Evolutionary conservation across 2,113 vertebrate species (phyloP).

Genomic region (Probosciger aterrimus): DNA sequence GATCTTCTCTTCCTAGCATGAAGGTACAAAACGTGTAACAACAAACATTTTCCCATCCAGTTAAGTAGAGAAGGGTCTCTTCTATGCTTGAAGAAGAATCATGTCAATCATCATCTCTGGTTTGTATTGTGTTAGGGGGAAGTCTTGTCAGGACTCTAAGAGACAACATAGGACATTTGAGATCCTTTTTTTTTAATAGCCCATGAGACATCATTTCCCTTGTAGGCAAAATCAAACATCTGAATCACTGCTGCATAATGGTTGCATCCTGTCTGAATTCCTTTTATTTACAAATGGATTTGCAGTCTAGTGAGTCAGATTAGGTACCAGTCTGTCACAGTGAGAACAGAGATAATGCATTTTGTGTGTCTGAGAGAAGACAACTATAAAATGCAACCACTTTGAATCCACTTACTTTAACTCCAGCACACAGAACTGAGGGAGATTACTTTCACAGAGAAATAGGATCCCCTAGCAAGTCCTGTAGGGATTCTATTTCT

Average conservation of each 20-base stretch:
- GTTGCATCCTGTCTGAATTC: not conserved
- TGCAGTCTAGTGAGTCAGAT: not conserved
- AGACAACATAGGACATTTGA: not conserved
- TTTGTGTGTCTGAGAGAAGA: not conserved
- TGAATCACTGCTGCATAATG: not conserved
- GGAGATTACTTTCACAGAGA: not conserved
- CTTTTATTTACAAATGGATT: slow-evolving; percentile 3
- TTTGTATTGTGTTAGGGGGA: not conserved
- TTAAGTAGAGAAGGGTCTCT: not conserved
- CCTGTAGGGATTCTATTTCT: not conserved
- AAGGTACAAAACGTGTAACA: not conserved
- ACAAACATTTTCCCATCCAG: not conserved
- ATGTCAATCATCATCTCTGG: not conserved
- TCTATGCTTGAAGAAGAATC: not conserved
- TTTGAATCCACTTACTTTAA: not conserved
- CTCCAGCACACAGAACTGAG: not conserved
- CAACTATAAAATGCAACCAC: not conserved
- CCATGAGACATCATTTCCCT: not conserved
- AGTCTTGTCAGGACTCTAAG: not conserved
- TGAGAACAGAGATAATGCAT: not conserved
- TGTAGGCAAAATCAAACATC: not conserved
- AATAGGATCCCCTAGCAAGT: not conserved
- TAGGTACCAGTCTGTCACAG: not conserved
- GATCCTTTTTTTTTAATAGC: not conserved
- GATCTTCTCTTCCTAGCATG: not conserved